phyloP scores from a whole-genome alignment of 2,888 invertebrate species.

The Eupithecia insigniata region DNA sequence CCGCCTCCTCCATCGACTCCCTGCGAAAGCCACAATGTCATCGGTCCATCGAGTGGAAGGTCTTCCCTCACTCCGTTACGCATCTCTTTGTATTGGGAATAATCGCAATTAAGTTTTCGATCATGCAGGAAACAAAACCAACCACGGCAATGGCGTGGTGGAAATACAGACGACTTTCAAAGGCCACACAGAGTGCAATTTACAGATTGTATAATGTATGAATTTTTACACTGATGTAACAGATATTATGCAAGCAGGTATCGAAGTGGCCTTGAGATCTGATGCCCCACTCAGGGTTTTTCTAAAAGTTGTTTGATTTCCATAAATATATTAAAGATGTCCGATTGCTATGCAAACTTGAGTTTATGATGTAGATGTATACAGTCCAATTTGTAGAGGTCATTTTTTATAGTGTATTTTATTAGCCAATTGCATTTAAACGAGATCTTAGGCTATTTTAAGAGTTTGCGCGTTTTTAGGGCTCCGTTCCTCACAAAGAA shows the following conservation, averaged over 20 bases:
- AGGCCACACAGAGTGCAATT: background rate
- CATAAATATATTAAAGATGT: background rate
- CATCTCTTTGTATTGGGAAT: no score
- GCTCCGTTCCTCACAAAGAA: no score
- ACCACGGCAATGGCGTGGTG: background rate
- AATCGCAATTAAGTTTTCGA: background rate
- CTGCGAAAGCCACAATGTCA: no score
- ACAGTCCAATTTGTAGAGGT: background rate
- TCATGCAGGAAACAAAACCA: no score
- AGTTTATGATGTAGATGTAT: background rate
- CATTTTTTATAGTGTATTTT: background rate
- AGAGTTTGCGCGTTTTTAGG: no score
- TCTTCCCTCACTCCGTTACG: no score
- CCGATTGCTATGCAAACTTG: background rate
- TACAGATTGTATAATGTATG: slow-evolving; percentile 15
- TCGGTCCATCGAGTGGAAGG: no score
- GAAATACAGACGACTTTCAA: background rate
- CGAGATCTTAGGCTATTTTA: no score
- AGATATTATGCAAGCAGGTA: background rate
- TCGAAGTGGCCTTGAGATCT: background rate
- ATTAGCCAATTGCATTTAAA: no score
- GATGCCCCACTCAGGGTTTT: background rate
- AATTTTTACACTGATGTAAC: slow-evolving; percentile 7
- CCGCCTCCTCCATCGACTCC: no score
- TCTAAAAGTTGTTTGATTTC: background rate